Conservation (phyloP, 2,113 vertebrate species). For the Sebastes schlegelii region DNA sequence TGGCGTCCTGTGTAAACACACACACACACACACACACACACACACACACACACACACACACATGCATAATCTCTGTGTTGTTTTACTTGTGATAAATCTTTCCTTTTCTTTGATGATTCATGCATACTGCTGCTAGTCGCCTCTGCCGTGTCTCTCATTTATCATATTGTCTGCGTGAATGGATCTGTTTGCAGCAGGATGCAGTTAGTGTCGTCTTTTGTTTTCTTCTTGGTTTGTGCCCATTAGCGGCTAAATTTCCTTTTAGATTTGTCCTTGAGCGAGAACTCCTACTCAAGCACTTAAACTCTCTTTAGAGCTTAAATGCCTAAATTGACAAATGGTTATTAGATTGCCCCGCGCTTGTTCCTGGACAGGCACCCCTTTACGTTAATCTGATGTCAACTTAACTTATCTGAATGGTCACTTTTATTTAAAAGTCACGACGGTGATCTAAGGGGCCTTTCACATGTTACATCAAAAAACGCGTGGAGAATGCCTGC, state of each 20-base stretch:
- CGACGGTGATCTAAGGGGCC: no score
- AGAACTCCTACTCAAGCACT: slow-evolving; percentile 12
- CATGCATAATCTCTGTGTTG: background rate
- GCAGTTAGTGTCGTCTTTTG: background rate
- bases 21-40: slow-evolving; percentile 16
- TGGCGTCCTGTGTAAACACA: slow-evolving; percentile 38
- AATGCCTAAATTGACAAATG: background rate
- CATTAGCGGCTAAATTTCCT: slow-evolving; percentile 31
- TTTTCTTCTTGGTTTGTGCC: background rate
- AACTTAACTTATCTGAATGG: no score
- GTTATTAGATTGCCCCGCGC: background rate
- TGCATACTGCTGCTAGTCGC: background rate
- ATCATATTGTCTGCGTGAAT: background rate
- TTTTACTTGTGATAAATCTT: slow-evolving; percentile 18
- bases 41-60: slow-evolving; percentile 12
- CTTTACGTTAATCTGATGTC: no score
- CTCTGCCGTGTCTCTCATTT: background rate
- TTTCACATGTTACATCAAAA: no score
- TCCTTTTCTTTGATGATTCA: slow-evolving; percentile 30
- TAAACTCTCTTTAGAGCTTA: background rate
- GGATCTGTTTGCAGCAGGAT: background rate
- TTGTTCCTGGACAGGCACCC: background rate
- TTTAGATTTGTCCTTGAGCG: background rate
- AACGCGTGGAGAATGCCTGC: no score
- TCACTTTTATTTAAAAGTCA: no score